These are phyloP conservation scores for Tricholauxania praeusta DNA, from an alignment of 2,888 invertebrate species.

Conservation along the genomic window DNA sequence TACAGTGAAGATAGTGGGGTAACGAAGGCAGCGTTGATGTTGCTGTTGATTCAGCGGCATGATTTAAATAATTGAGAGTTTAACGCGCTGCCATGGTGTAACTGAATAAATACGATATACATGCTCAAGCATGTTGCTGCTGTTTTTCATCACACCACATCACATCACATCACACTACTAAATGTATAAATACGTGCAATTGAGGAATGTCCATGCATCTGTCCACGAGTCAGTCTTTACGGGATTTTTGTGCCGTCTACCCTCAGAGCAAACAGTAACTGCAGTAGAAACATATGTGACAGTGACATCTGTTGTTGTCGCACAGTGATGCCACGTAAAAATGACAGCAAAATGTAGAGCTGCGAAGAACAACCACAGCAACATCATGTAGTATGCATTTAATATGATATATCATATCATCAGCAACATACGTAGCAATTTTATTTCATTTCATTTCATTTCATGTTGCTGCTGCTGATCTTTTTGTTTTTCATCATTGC, in stretches of 20 bases:
- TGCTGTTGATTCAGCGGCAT: conserved; percentile 59
- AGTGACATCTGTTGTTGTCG: conserved; percentile 32
- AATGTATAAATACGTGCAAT: not conserved
- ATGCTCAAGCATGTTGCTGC: no score
- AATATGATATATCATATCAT: not conserved
- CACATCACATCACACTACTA: not conserved
- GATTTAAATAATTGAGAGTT: conserved; percentile 66
- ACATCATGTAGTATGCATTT: not conserved
- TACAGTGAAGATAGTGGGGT: not conserved
- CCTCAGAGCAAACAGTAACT: not conserved
- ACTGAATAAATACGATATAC: not conserved
- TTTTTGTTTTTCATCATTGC: conserved; percentile 30
- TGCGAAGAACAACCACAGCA: not conserved
- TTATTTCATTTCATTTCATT: conserved; percentile 28
- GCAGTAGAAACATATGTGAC: conserved; percentile 14
- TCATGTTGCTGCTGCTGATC: conserved; percentile 4
- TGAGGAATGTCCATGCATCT: conserved; percentile 5
- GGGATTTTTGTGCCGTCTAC: conserved; percentile 8
- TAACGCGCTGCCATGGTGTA: conserved; percentile 49
- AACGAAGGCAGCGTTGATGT: conserved; percentile 34
- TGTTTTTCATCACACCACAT: not conserved
- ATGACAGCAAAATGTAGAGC: not conserved
- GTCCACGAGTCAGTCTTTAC: conserved; percentile 5
- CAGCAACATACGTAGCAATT: conserved; percentile 30
- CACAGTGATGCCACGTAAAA: conserved; percentile 11